phyloP scores from a whole-genome alignment of 2,797 vertebrate species.

The Chelon auratus region DNA sequence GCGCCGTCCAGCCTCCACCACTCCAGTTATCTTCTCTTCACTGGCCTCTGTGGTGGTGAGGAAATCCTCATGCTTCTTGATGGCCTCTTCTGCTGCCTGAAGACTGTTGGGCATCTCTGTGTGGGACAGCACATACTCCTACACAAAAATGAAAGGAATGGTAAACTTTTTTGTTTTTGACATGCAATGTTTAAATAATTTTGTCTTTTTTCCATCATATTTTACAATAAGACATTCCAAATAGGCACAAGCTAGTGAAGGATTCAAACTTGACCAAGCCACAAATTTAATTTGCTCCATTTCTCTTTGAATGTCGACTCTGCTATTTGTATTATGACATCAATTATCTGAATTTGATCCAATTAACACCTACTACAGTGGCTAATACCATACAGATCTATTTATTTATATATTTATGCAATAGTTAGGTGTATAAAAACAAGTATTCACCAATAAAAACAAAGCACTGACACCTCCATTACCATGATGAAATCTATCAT shows the following conservation, averaged over 20 bases:
- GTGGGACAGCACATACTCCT: slow-evolving; percentile 95
- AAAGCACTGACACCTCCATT: neutral
- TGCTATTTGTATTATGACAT: neutral
- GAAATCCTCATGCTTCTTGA: slow-evolving; percentile 95
- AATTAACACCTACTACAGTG: neutral
- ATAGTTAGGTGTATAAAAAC: neutral
- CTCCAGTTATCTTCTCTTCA: slow-evolving; percentile 90
- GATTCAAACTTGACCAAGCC: neutral
- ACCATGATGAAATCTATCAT: neutral
- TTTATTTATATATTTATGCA: too few relatives aligned
- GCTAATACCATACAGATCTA: neutral
- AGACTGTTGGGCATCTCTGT: slow-evolving; percentile 93
- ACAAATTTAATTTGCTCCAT: neutral
- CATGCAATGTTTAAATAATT: neutral
- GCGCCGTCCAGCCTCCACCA: slow-evolving; percentile 89
- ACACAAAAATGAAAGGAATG: slow-evolving; percentile 36
- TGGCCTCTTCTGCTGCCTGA: slow-evolving; percentile 91
- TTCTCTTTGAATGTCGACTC: slow-evolving; percentile 4
- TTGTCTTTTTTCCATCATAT: too few relatives aligned
- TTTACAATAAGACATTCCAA: too few relatives aligned
- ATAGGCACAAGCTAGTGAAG: neutral
- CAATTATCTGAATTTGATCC: neutral
- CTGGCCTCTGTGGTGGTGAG: slow-evolving; percentile 94
- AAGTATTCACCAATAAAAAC: neutral
- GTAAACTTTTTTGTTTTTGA: neutral